Conservation (phyloP, 2,888 invertebrate genomes). For the Vannuccia rotundouncinata region DNA sequence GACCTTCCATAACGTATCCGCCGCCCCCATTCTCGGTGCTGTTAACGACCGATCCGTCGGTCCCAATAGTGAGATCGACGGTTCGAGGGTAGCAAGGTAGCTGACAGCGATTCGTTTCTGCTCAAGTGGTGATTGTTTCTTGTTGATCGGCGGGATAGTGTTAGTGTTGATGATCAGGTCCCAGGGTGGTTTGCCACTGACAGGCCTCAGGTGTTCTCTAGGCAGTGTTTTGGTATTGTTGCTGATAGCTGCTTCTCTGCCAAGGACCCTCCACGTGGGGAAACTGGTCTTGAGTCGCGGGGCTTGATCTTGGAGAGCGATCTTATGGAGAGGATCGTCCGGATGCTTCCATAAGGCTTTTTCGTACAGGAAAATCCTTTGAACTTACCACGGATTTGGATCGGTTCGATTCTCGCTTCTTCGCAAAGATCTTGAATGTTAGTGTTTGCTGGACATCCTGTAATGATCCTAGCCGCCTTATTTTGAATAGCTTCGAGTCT, state of each 20-base stretch:
- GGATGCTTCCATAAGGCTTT: background rate
- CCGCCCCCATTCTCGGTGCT: background rate
- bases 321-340: background rate
- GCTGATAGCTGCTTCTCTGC: background rate
- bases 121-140: background rate
- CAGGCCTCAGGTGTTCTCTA: background rate
- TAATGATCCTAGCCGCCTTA: conserved; percentile 3
- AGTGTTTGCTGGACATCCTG: background rate
- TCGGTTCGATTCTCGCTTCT: background rate
- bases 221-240: background rate
- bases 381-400: background rate
- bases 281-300: background rate
- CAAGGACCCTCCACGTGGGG: background rate
- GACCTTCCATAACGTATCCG: background rate
- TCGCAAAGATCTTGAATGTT: background rate
- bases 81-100: background rate
- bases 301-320: background rate
- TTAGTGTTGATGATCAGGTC: background rate
- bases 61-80: no score
- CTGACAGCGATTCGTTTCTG: background rate
- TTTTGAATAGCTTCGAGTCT: background rate
- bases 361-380: background rate
- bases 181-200: background rate
- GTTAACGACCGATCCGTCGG: background rate
- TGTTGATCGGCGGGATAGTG: background rate